Evolutionary conservation across 2,888 invertebrate genomes (phyloP).

Genomic region (Tetropium fuscum): DNA sequence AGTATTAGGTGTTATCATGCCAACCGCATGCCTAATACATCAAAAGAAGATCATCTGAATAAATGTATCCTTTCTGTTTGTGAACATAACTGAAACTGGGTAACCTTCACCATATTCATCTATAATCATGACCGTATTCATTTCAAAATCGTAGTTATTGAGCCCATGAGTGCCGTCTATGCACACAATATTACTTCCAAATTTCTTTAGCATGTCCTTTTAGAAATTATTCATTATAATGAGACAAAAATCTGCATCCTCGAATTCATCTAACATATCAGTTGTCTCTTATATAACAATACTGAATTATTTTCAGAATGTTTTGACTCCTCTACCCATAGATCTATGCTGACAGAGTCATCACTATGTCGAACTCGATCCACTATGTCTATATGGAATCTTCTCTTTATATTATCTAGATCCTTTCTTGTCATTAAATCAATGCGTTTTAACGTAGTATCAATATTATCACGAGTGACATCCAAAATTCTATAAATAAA

Average conservation of each 20-base stretch:
- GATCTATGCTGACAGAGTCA: constrained; percentile 12
- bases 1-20: not conserved
- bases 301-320: constrained; percentile 19
- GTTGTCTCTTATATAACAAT: constrained; percentile 21
- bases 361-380: constrained; percentile 9
- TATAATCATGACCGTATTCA: constrained; percentile 2
- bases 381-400: constrained; percentile 3
- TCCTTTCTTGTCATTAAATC: constrained; percentile 15
- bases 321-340: constrained; percentile 7
- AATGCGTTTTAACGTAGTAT: not conserved
- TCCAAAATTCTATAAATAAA: constrained; percentile 2
- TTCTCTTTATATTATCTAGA: constrained; percentile 13
- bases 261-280: not conserved
- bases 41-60: not conserved
- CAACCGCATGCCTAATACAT: not conserved
- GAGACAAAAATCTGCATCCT: not conserved
- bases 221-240: constrained; percentile 1
- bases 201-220: not conserved
- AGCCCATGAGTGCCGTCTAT: constrained; percentile 28
- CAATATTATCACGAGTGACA: not conserved
- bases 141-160: constrained; percentile 16
- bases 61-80: constrained; percentile 15
- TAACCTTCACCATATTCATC: constrained; percentile 19
- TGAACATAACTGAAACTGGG: constrained; percentile 18
- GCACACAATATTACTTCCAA: not conserved